Percentiles rank a stretch among this genome's conserved stretches.
phyloP scores from a whole-genome alignment of 2,113 vertebrate species.

The Leptosomus discolor region DNA sequence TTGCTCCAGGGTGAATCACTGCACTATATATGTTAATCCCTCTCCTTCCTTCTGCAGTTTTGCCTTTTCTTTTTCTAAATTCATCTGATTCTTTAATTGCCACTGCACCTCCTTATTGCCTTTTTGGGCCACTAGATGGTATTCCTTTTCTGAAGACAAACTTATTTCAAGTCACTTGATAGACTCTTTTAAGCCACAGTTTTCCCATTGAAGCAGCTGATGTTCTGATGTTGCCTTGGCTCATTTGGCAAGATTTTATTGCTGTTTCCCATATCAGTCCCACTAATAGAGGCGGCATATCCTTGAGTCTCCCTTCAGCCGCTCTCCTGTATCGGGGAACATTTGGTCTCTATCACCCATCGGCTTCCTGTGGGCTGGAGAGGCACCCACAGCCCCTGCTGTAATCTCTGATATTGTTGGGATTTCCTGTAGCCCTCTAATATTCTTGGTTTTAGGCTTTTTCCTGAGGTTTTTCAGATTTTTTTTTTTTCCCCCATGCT shows the following conservation, averaged over 20 bases:
- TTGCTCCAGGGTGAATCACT: conserved; percentile 27
- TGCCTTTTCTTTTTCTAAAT: neutral
- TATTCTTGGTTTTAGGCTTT: neutral
- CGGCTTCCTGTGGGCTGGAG: conserved; percentile 23
- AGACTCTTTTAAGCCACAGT: neutral
- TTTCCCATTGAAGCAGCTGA: neutral
- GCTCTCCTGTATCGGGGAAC: neutral
- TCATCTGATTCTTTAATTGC: neutral
- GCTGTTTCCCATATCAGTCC: neutral
- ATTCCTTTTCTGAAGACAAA: conserved; percentile 55
- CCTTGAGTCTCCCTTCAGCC: neutral
- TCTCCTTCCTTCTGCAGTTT: neutral
- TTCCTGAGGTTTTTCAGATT: neutral
- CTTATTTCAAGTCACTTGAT: neutral
- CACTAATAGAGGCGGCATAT: neutral
- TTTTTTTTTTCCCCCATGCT: neutral
- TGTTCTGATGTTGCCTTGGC: neutral
- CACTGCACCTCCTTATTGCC: neutral
- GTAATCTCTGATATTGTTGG: conserved; percentile 45
- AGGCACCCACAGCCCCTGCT: neutral
- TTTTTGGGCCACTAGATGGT: conserved; percentile 62
- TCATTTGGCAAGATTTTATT: neutral
- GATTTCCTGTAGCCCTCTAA: conserved; percentile 33
- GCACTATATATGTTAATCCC: conserved; percentile 35
- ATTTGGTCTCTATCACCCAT: conserved; percentile 44